These are phyloP conservation scores for Polydrusus tereticollis DNA, from an alignment of 2,888 invertebrate species.

Conservation along the genomic window DNA sequence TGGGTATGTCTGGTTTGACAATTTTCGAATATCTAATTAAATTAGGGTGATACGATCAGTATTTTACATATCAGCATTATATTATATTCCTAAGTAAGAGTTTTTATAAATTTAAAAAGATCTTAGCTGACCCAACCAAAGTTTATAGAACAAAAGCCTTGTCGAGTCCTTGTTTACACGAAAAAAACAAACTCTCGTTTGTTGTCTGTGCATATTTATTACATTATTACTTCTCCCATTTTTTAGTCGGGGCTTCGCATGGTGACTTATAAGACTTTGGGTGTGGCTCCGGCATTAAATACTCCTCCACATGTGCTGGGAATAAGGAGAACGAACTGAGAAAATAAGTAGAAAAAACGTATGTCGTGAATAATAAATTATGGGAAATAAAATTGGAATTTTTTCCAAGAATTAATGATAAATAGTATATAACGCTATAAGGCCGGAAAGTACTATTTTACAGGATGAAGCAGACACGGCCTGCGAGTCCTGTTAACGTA, in stretches of 20 bases:
- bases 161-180: slow-evolving; percentile 40
- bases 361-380: slow-evolving; percentile 1
- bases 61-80: too few species aligned
- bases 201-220: slow-evolving; percentile 52
- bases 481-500: too few species aligned
- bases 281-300: slow-evolving; percentile 48
- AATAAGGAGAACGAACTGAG: slow-evolving; percentile 18
- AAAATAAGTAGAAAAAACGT: slow-evolving; percentile 10
- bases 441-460: too few species aligned
- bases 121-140: background rate
- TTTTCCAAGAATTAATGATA: too few species aligned
- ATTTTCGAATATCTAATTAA: background rate
- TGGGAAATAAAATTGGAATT: background rate
- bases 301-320: slow-evolving; percentile 43
- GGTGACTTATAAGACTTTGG: slow-evolving; percentile 48
- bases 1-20: slow-evolving; percentile 2
- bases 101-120: background rate
- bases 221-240: slow-evolving; percentile 51
- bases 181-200: slow-evolving; percentile 46
- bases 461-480: too few species aligned
- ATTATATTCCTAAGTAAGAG: background rate
- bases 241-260: slow-evolving; percentile 48
- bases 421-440: too few species aligned
- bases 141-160: slow-evolving; percentile 37
- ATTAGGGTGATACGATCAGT: too few species aligned